Conservation (phyloP, 2,797 vertebrate species). For the Diceros bicornis region DNA sequence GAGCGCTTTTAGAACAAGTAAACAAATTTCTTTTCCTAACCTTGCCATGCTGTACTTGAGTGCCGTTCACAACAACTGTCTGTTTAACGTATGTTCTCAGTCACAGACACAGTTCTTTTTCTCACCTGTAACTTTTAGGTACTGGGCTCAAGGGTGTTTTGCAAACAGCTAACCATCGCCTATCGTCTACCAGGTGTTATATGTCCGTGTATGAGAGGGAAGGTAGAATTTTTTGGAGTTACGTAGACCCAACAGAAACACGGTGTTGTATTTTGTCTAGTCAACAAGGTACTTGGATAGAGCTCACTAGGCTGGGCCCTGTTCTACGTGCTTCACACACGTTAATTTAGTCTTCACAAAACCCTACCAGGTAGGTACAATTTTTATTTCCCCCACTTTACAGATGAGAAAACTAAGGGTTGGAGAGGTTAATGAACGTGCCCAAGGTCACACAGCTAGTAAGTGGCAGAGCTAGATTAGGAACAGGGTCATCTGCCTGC, state of each 20-base stretch:
- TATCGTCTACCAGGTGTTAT: not conserved
- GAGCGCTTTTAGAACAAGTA: not conserved
- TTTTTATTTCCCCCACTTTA: not conserved
- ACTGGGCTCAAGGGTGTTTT: not conserved
- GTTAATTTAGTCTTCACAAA: not conserved
- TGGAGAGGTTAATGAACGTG: not conserved
- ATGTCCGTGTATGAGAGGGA: not conserved
- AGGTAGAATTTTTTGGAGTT: not conserved
- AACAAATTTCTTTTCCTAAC: not conserved
- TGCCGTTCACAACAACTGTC: not conserved
- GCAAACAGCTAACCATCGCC: not conserved
- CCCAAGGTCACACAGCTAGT: not conserved
- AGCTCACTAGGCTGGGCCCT: not conserved
- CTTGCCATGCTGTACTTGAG: not conserved
- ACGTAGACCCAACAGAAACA: not conserved
- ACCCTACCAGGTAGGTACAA: not conserved
- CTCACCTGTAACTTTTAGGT: not conserved
- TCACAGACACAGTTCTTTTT: not conserved
- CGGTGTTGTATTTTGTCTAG: not conserved
- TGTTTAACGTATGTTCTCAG: not conserved
- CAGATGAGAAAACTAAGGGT: not conserved
- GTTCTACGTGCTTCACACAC: constrained; percentile 11
- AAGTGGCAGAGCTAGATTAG: not conserved
- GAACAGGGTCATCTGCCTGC: not conserved
- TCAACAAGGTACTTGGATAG: not conserved